Evolutionary conservation across 2,113 vertebrate genomes (phyloP).

Genomic region (Caloenas nicobarica): DNA sequence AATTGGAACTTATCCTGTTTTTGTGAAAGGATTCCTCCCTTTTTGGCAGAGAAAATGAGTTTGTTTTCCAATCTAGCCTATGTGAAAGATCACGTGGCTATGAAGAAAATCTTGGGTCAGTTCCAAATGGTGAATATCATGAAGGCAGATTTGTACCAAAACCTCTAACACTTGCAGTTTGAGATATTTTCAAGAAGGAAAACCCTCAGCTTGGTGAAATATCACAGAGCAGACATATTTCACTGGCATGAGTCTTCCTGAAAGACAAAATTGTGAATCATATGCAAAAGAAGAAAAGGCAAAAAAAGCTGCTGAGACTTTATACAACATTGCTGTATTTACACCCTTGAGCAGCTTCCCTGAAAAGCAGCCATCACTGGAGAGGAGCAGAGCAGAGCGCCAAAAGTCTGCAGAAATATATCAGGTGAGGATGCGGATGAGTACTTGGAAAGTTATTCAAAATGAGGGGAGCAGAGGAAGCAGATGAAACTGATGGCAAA

Average conservation of each 20-base stretch:
- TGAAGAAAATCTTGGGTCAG: not conserved
- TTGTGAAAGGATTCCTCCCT: constrained; percentile 15
- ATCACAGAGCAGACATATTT: constrained; percentile 17
- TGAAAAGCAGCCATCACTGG: not conserved
- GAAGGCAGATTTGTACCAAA: constrained; percentile 48
- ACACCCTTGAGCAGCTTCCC: not conserved
- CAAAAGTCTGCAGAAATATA: not conserved
- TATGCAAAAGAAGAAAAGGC: not conserved
- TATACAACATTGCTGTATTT: not conserved
- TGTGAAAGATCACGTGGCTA: constrained; percentile 45
- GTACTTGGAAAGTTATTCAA: not conserved
- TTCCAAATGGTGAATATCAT: constrained; percentile 14
- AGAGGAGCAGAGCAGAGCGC: not conserved
- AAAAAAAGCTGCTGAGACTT: not conserved
- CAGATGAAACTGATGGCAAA: not conserved
- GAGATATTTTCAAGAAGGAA: constrained; percentile 48
- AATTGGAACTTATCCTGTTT: not conserved
- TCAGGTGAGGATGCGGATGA: constrained; percentile 1
- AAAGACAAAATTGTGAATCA: constrained; percentile 34
- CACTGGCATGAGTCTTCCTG: not conserved
- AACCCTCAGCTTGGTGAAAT: constrained; percentile 4
- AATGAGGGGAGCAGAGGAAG: not conserved
- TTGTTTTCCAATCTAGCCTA: constrained; percentile 23
- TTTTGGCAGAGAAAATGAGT: constrained; percentile 1
- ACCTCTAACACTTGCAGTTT: constrained; percentile 47